phyloP scores from a whole-genome alignment of 2,888 invertebrate species.

The Pyrocoelia pectoralis region DNA sequence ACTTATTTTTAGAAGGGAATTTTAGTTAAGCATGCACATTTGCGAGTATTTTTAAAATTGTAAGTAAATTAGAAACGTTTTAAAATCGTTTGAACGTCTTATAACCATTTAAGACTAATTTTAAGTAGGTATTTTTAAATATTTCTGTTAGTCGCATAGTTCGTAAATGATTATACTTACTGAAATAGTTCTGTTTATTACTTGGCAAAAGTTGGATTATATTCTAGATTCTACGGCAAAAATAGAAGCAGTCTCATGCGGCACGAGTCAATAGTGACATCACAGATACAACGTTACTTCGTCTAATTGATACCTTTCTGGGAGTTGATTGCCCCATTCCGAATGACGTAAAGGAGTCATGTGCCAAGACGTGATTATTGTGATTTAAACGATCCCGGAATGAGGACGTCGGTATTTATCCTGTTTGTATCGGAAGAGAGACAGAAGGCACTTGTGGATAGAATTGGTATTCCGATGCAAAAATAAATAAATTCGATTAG shows the following conservation, averaged over 20 bases:
- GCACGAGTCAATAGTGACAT: conserved; percentile 49
- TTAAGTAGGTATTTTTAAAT: background rate
- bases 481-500: conserved; percentile 42
- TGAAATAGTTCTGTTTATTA: conserved; percentile 31
- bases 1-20: too few species aligned
- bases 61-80: background rate
- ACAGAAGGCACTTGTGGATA: conserved; percentile 36
- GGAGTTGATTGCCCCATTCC: conserved; percentile 45
- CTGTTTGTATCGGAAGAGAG: conserved; percentile 28
- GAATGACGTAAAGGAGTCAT: conserved; percentile 37
- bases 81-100: background rate
- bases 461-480: conserved; percentile 39
- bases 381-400: conserved; percentile 17
- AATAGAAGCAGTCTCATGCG: conserved; percentile 47
- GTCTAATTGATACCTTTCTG: conserved; percentile 51
- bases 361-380: conserved; percentile 24
- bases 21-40: too few species aligned
- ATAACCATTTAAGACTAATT: background rate
- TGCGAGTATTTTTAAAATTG: too few species aligned
- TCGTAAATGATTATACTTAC: conserved; percentile 19
- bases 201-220: conserved; percentile 45
- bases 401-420: conserved; percentile 25
- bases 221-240: conserved; percentile 47
- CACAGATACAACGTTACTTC: conserved; percentile 41
- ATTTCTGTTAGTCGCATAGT: conserved; percentile 13